Base-by-base conservation (phyloP, 2,888 invertebrate genomes). In the Plebejus anna region DNA sequence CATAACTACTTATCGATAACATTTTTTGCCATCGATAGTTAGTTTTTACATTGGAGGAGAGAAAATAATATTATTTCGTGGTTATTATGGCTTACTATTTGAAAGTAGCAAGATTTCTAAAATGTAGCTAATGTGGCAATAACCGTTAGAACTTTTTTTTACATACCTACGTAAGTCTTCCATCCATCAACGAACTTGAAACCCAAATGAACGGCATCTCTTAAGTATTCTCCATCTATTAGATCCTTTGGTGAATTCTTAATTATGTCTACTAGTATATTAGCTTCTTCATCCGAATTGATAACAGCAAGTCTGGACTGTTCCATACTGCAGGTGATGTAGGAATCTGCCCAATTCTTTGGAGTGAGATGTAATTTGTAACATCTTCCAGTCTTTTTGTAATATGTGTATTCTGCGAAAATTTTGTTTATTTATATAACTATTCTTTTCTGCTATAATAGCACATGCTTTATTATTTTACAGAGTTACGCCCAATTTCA, bases 331-430 rank as follows among this genome's bases (percentile, higher is more conserved):
- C 92, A 92, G 2, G 84, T 80, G 1, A 82, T 81, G 57, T 84
- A 84, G 0, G 91, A 91, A 0, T 90, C 88, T 0, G 82, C 82
- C 91, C 92, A 92, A 73, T 82, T 89, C 78, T 80, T 81, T 0
- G 89, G 89, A 0, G 80, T 81, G 28, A 86, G 77, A 77, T 91
- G 90, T 77, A 90, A 86, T 78, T 90, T 91, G 82, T 90, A 91
- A 80, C 90, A 92, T 80, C 84, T 85, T 2, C 86, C 87, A 3
- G 83, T 75, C 0, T 76, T 77, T 5, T 81, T 81, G 71, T 85
- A 83, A 79, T 82, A 89, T 73, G 79, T 78, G 79, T 92, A 92
- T 78, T 82, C 91, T 91, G 83, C 32, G 85, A 84, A 11, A 22
- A 38, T 47, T 79, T 47, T 11, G 9, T 2, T 7, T 42, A 22